Conservation (phyloP, 1,140 invertebrate species). For the Macrocentrus cingulum region DNA sequence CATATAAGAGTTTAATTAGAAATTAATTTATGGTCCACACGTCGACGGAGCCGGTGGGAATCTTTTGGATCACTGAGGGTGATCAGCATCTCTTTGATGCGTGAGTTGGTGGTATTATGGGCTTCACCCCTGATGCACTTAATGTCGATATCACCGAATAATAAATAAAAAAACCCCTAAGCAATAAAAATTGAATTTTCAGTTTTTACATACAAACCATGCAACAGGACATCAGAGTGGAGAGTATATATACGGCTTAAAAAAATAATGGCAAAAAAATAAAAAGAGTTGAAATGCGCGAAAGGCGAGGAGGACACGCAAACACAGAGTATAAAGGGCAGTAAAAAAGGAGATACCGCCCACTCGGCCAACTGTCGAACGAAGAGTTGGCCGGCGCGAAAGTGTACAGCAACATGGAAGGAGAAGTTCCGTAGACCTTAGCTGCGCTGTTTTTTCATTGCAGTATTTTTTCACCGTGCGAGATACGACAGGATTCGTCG, state of each 20-base stretch:
- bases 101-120: background rate
- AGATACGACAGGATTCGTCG: conserved; percentile 23
- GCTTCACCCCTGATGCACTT: no score
- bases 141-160: no score
- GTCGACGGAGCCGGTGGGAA: background rate
- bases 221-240: no score
- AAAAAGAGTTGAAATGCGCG: no score
- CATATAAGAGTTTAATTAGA: background rate
- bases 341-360: background rate
- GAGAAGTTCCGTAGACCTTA: background rate
- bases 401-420: background rate
- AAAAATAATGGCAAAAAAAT: no score
- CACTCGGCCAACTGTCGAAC: conserved; percentile 1
- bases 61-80: background rate
- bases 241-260: no score
- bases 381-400: background rate
- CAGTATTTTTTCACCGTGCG: background rate
- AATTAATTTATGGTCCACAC: background rate
- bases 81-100: background rate
- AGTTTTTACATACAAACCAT: no score
- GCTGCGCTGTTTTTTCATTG: conserved; percentile 8
- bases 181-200: no score
- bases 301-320: no score
- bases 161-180: no score
- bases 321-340: background rate